Conservation (phyloP, 2,113 vertebrate species). For the Propithecus coquereli region DNA sequence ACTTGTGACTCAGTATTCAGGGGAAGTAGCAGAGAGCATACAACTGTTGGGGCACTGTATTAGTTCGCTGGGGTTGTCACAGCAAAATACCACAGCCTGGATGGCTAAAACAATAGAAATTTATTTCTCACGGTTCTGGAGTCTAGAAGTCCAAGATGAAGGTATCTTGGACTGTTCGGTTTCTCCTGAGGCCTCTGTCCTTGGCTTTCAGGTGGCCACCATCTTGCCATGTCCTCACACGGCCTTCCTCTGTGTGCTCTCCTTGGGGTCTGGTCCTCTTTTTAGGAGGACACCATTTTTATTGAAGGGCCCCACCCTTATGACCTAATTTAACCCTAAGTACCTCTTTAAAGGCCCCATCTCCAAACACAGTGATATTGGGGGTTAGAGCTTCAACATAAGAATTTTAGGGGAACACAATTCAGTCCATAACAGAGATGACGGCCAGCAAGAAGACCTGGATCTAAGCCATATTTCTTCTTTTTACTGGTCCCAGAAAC, state of each 20-base stretch:
- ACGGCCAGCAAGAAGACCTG: not conserved
- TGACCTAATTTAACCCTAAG: not conserved
- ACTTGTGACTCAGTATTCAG: not conserved
- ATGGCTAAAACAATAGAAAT: not conserved
- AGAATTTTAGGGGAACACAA: not conserved
- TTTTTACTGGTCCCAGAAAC: not conserved
- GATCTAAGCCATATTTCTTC: not conserved
- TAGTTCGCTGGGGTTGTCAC: fast-evolving
- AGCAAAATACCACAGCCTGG: not conserved
- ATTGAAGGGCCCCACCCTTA: not conserved
- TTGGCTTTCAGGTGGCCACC: not conserved
- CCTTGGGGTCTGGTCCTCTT: not conserved
- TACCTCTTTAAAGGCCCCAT: not conserved
- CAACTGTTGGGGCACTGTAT: not conserved
- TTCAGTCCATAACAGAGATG: not conserved
- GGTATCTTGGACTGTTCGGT: not conserved
- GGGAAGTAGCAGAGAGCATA: not conserved
- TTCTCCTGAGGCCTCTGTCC: not conserved
- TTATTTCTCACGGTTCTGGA: not conserved
- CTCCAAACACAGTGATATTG: not conserved
- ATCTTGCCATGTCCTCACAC: not conserved
- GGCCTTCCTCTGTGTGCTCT: not conserved
- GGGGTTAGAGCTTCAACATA: not conserved
- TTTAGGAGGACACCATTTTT: not conserved
- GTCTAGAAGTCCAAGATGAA: not conserved